Conservation (phyloP, 2,113 vertebrate genomes). For the Eulemur rufifrons region DNA sequence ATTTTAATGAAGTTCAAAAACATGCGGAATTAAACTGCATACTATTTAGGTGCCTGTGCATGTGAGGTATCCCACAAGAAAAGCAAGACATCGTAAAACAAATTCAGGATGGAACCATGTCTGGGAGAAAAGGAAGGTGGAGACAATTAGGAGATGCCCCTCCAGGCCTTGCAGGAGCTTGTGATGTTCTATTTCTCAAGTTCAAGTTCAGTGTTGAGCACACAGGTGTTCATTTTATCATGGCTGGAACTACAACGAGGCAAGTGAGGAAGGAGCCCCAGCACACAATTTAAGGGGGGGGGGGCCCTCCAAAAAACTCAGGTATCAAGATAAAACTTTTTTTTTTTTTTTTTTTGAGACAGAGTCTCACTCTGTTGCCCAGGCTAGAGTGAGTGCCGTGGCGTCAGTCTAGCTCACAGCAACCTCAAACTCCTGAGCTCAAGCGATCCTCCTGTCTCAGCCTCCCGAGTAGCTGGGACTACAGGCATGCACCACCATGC, state of each 20-base stretch:
- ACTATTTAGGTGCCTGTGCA: no score
- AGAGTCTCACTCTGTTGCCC: no score
- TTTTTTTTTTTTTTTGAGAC: no score
- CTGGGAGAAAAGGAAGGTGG: rapidly evolving
- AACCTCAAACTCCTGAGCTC: no score
- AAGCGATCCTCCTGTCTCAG: no score
- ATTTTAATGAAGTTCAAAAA: neutral
- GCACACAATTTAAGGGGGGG: neutral
- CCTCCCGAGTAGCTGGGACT: no score
- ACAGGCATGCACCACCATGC: no score
- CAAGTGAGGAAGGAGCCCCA: neutral
- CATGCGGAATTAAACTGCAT: neutral
- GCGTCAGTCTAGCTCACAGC: no score
- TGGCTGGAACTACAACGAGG: neutral
- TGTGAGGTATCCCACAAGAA: neutral
- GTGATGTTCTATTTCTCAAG: neutral
- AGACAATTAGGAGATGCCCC: neutral
- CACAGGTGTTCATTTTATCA: neutral
- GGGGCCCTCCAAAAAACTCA: neutral
- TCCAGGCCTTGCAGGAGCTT: neutral
- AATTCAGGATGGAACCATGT: neutral
- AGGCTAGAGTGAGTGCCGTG: no score
- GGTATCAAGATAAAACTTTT: neutral
- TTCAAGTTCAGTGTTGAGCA: neutral
- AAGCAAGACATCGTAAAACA: neutral